Conservation (phyloP, 1,140 invertebrate genomes). For the Paracyclopina nana region DNA sequence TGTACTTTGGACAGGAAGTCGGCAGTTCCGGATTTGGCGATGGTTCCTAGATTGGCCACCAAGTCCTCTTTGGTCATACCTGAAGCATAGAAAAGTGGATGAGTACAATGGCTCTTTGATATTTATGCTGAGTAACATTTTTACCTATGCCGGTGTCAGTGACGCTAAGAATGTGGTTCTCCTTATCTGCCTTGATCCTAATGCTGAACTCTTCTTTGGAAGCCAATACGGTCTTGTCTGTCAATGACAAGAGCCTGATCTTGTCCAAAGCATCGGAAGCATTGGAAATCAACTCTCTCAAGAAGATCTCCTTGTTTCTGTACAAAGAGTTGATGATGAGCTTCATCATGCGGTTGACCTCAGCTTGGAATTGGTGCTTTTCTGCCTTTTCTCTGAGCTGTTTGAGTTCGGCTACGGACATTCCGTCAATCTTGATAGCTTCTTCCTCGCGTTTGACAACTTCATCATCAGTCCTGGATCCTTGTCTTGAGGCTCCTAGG, state of each 20-base stretch:
- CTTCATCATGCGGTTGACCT: slow-evolving; percentile 99
- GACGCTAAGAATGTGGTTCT: slow-evolving; percentile 79
- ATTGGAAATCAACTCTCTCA: slow-evolving; percentile 92
- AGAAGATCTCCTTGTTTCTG: slow-evolving; percentile 95
- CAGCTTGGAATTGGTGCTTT: slow-evolving; percentile 82
- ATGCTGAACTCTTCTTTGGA: slow-evolving; percentile 65
- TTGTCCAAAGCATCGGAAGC: slow-evolving; percentile 89
- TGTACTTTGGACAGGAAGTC: slow-evolving; percentile 91
- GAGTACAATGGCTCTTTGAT: no score
- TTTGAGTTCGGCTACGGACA: slow-evolving; percentile 82
- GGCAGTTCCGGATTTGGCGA: slow-evolving; percentile 96
- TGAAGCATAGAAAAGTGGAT: no score
- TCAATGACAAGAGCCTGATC: slow-evolving; percentile 75
- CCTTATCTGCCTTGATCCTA: slow-evolving; percentile 88
- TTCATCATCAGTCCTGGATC: slow-evolving; percentile 38
- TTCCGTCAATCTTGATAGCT: slow-evolving; percentile 83
- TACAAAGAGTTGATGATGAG: slow-evolving; percentile 96
- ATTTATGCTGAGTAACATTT: no score
- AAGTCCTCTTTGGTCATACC: slow-evolving; percentile 92
- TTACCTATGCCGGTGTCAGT: slow-evolving; percentile 92
- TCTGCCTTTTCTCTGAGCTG: slow-evolving; percentile 75
- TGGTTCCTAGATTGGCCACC: slow-evolving; percentile 91
- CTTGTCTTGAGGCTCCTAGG: slow-evolving; percentile 8
- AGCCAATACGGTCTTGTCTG: slow-evolving; percentile 52
- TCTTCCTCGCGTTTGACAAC: slow-evolving; percentile 73